Evolutionary conservation across 2,797 vertebrate genomes (phyloP).

Genomic region (Aselliscus stoliczkanus): DNA sequence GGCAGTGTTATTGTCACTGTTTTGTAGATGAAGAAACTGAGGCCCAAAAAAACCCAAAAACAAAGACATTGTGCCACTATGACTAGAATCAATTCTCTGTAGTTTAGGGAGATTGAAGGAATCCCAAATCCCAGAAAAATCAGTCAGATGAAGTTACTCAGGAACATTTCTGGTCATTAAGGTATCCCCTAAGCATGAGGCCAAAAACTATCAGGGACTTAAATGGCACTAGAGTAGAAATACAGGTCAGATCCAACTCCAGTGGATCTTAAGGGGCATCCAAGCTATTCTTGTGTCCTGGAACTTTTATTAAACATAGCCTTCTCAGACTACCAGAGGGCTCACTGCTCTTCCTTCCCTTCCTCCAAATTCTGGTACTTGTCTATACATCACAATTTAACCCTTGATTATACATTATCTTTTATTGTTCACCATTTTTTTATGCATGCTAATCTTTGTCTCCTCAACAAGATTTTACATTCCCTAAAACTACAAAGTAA

Average conservation of each 20-base stretch:
- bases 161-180: constrained; percentile 41
- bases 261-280: neutral
- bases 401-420: neutral
- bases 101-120: constrained; percentile 7
- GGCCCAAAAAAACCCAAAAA: neutral
- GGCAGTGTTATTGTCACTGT: neutral
- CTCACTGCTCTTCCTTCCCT: neutral
- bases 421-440: neutral
- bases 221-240: constrained; percentile 13
- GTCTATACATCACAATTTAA: neutral
- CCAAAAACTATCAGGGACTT: constrained; percentile 24
- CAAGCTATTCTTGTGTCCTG: neutral
- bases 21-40: neutral
- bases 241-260: constrained; percentile 24
- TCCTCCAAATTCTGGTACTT: neutral
- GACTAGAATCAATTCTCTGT: constrained; percentile 1
- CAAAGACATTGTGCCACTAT: neutral
- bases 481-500: neutral
- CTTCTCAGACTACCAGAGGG: neutral
- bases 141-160: constrained; percentile 11
- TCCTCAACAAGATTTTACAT: neutral
- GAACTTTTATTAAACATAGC: neutral
- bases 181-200: neutral
- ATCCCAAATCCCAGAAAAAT: constrained; percentile 35
- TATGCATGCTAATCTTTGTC: neutral